Conservation (phyloP, 2,888 invertebrate species). For the Norana najaformis region DNA sequence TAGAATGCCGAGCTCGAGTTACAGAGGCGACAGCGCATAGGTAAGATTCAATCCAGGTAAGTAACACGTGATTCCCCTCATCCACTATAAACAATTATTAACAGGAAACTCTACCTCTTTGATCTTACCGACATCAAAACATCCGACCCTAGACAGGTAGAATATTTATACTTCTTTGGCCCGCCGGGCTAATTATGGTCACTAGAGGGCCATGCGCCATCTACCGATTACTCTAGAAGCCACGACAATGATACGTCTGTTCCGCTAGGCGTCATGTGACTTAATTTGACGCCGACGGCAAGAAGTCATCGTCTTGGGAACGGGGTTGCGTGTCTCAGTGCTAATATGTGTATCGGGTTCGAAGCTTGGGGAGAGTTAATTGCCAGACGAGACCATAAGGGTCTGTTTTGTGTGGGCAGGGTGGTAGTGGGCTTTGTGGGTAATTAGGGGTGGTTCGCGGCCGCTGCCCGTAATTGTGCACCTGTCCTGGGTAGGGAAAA, state of each 20-base stretch:
- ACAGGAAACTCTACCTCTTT: background rate
- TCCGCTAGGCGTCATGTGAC: background rate
- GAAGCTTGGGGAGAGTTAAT: background rate
- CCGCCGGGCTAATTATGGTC: background rate
- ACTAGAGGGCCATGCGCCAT: background rate
- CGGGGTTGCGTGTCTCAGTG: background rate
- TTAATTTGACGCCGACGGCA: conserved; percentile 3
- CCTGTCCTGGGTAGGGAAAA: background rate
- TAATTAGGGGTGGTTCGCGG: background rate
- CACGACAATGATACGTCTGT: background rate
- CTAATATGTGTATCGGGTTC: background rate
- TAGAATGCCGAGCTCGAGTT: background rate
- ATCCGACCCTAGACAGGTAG: background rate
- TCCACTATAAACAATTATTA: background rate
- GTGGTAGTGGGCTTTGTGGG: background rate
- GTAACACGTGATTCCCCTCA: background rate
- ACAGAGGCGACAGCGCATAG: background rate
- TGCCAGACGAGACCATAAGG: background rate
- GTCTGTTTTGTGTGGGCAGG: background rate
- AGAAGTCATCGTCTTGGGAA: background rate
- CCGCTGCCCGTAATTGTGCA: background rate
- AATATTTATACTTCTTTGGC: conserved; percentile 15
- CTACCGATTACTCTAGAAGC: background rate
- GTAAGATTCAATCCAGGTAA: background rate
- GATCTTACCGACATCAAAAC: background rate